Evolutionary conservation across 1,140 invertebrate species (phyloP).

Genomic region (Maniola jurtina): DNA sequence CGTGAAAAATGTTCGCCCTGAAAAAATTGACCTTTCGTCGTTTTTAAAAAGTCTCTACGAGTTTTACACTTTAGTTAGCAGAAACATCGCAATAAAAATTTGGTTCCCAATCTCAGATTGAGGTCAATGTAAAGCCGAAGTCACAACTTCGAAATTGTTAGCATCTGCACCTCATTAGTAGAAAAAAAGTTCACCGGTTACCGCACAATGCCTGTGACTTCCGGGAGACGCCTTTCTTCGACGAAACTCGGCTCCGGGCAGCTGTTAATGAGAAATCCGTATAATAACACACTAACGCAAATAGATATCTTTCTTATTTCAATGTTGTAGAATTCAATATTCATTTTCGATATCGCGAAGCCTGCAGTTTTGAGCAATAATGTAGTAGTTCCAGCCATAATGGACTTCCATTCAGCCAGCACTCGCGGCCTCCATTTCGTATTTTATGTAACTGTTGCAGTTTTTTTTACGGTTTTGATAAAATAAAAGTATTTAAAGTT

Average conservation of each 20-base stretch:
- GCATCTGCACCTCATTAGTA: slow-evolving; percentile 52
- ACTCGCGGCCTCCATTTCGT: slow-evolving; percentile 26
- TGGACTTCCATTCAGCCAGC: slow-evolving; percentile 35
- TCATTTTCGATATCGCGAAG: slow-evolving; percentile 34
- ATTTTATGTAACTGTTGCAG: slow-evolving; percentile 29
- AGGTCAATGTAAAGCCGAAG: slow-evolving; percentile 31
- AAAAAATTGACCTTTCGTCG: slow-evolving; percentile 6
- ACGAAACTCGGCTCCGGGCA: slow-evolving; percentile 36
- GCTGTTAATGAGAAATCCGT: slow-evolving; percentile 52
- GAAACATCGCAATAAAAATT: slow-evolving; percentile 28
- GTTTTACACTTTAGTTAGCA: slow-evolving; percentile 8
- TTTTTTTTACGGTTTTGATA: slow-evolving; percentile 22
- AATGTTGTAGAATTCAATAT: slow-evolving; percentile 30
- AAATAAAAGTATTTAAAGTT: slow-evolving; percentile 4
- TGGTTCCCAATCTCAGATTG: slow-evolving; percentile 24
- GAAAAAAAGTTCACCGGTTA: slow-evolving; percentile 45
- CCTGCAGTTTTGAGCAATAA: slow-evolving; percentile 38
- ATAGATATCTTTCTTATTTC: slow-evolving; percentile 31
- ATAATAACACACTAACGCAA: slow-evolving; percentile 29
- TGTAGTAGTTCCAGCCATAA: slow-evolving; percentile 32
- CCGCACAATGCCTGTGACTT: slow-evolving; percentile 47
- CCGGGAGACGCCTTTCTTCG: slow-evolving; percentile 44
- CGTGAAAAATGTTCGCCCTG: background rate
- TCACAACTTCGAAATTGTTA: slow-evolving; percentile 28
- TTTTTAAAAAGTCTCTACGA: background rate